Base-by-base conservation (phyloP, 2,888 invertebrate species). In the Adelognathus sp. region DNA sequence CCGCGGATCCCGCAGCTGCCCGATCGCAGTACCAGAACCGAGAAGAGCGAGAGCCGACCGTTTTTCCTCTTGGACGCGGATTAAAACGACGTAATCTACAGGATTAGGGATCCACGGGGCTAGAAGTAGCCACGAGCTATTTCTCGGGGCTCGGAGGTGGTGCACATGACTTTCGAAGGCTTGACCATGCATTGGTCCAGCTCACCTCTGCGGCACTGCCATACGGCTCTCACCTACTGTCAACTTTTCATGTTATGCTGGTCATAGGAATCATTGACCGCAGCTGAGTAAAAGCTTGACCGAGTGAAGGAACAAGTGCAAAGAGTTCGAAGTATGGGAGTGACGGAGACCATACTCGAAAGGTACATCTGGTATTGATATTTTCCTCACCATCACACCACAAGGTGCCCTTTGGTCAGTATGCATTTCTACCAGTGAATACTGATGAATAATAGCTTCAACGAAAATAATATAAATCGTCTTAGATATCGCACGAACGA, bases 71-170 rank as follows among this genome's bases (percentile, higher is more conserved):
- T 76, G 79, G 72, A 61, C 70, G 60, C 66, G 81, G 73, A 83
- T 83, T 80, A 80, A 83, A 77, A 79, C 73, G 67, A 79, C 79
- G 77, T 83, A 81, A 83, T 83, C 81, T 80, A 79, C 61, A 60
- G 72, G 81, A 81, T 83, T 83, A 81, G 79, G 69, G 73, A 74
- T 79, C 60, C 70, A 46, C 69, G 56, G n/a, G 56, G 66, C 67
- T 44, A 70, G 64, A 73, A 67, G 63, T 31, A 58, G 66, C 52
- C 74, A 50, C 66, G 56, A 33, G 56, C 66, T 76, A 56, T 71
- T 76, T 74, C 61, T 67, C 75, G 61, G 72, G 24, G 60, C 41
- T 56, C 52, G 70, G 58, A 50, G 72, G 64, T 70, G 64, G 54
- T 70, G 58, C 54, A 27, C 39, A 66, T 78, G 79, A 83, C 79